phyloP scores from a whole-genome alignment of 2,888 invertebrate species.

The Meliscaeva auricollis region DNA sequence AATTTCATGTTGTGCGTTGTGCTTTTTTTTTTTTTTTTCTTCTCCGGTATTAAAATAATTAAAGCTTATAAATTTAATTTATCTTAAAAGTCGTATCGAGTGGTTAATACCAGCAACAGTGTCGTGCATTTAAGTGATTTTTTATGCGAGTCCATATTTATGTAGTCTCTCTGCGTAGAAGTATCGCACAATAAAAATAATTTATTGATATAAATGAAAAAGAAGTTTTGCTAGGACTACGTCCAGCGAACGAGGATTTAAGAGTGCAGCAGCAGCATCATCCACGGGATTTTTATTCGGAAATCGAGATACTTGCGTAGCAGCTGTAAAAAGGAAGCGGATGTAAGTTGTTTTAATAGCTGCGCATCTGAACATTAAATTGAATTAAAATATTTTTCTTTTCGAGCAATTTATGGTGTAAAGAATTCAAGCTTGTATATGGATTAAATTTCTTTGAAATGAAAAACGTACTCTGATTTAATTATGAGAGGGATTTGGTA shows the following conservation, averaged over 20 bases:
- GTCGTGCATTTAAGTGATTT: conserved; percentile 21
- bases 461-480: too few species aligned
- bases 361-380: not conserved
- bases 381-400: not conserved
- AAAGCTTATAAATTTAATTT: not conserved
- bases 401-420: not conserved
- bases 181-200: conserved; percentile 28
- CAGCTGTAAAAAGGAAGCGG: conserved; percentile 28
- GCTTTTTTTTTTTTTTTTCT: not conserved
- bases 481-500: too few species aligned
- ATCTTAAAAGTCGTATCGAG: not conserved
- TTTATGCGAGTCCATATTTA: not conserved
- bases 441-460: not conserved
- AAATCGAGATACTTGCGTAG: not conserved
- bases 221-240: not conserved
- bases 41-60: not conserved
- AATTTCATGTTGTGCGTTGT: not conserved
- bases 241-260: conserved; percentile 27
- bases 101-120: not conserved
- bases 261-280: conserved; percentile 33
- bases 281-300: conserved; percentile 18
- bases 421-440: not conserved
- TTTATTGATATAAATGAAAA: conserved; percentile 44
- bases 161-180: not conserved
- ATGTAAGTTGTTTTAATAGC: conserved; percentile 52